A percentile compares a stretch with the other conserved stretches of the same genome.
Conservation (phyloP, 2,113 vertebrate species). For the Microcebus murinus region DNA sequence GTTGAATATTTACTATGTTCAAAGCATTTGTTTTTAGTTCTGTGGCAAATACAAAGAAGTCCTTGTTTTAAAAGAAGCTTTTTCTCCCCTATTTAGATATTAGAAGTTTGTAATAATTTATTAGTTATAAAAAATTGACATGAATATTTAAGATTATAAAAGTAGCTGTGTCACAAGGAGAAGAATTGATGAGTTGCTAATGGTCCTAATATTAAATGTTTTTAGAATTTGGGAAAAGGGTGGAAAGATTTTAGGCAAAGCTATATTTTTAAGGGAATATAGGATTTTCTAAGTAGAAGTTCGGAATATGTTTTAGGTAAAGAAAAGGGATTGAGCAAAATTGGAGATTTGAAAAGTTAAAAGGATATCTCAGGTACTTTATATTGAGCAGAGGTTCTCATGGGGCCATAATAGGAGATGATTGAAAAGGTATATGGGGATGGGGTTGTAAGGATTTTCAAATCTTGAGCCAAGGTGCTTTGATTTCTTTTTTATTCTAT, state of each 20-base stretch:
- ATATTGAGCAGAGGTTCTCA: neutral
- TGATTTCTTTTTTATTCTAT: neutral
- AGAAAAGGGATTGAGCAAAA: neutral
- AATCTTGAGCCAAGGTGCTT: neutral
- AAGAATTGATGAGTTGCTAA: neutral
- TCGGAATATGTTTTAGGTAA: neutral
- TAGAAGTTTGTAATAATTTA: neutral
- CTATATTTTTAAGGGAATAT: neutral
- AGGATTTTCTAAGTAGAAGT: neutral
- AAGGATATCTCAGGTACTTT: neutral
- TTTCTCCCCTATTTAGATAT: neutral
- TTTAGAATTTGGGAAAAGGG: conserved; percentile 5
- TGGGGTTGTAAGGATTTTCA: neutral
- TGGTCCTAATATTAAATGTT: neutral
- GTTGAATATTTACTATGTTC: neutral
- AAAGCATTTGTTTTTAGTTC: neutral
- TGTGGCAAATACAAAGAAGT: neutral
- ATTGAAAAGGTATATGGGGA: neutral
- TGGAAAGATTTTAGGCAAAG: conserved; percentile 17
- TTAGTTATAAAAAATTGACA: neutral
- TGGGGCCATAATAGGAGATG: neutral
- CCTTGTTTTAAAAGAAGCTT: conserved; percentile 8
- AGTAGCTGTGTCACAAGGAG: neutral
- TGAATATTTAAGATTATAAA: conserved; percentile 42
- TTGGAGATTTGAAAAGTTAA: neutral